phyloP scores from a whole-genome alignment of 1,140 invertebrate genomes.

The Acromyrmex echinatior region DNA sequence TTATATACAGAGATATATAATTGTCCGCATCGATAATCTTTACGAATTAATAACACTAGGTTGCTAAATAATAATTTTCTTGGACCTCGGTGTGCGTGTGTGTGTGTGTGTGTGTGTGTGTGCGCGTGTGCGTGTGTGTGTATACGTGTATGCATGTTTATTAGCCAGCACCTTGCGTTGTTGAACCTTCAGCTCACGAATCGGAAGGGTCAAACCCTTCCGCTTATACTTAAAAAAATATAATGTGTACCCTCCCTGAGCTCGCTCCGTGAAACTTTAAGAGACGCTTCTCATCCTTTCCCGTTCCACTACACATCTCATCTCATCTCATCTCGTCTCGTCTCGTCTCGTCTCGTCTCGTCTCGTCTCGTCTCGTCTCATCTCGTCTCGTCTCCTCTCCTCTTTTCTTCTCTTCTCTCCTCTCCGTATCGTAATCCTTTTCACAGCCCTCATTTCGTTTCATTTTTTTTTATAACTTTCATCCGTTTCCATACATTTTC shows the following conservation, averaged over 20 bases:
- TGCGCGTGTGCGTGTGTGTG: conserved; percentile 52
- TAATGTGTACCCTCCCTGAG: conserved; percentile 81
- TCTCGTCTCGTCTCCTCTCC: not conserved
- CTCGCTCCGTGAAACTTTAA: conserved; percentile 76
- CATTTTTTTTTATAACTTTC: conserved; percentile 44
- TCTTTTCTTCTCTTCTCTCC: conserved; percentile 53
- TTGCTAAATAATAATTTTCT: conserved; percentile 85
- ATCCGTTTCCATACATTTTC: conserved; percentile 52
- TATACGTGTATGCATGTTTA: conserved; percentile 41
- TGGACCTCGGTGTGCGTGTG: conserved; percentile 81
- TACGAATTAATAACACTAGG: conserved; percentile 85
- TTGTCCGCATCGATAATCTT: conserved; percentile 84
- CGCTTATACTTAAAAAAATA: conserved; percentile 73
- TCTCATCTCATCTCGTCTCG: conserved; percentile 38
- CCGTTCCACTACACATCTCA: conserved; percentile 44
- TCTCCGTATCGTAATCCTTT: conserved; percentile 74
- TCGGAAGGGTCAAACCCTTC: conserved; percentile 49
- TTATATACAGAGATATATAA: conserved; percentile 82
- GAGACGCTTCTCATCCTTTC: conserved; percentile 39
- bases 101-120: not conserved
- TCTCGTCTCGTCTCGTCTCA: conserved; percentile 44
- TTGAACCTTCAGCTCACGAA: conserved; percentile 63
- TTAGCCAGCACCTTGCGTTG: conserved; percentile 60
- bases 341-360: conserved; percentile 7
- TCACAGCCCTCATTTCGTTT: conserved; percentile 86